These are phyloP conservation scores for Delphinus delphis DNA, from an alignment of 2,113 vertebrate species.

Conservation along the genomic window DNA sequence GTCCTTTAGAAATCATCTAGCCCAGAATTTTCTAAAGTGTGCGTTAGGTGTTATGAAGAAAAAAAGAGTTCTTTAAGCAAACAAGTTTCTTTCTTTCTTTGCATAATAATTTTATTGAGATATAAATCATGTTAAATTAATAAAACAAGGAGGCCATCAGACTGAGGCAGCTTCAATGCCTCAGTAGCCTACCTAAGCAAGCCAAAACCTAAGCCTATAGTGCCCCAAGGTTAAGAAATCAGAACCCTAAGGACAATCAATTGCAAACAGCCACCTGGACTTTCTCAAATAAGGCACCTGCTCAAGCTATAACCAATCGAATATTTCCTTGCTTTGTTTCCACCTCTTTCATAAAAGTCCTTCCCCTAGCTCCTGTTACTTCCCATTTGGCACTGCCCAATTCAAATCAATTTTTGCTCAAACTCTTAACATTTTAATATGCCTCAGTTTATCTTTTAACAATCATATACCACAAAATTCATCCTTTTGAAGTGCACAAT, in stretches of 20 bases:
- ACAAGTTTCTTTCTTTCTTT: not conserved
- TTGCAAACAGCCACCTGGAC: not conserved
- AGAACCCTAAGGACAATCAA: not conserved
- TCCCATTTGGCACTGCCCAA: not conserved
- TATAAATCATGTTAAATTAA: constrained; percentile 22
- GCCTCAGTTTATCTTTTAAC: not conserved
- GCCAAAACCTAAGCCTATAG: not conserved
- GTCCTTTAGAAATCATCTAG: constrained; percentile 5
- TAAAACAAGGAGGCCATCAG: not conserved
- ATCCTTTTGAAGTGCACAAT: not conserved
- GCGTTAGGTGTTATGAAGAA: not conserved
- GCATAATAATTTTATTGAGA: constrained; percentile 33
- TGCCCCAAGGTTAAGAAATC: not conserved
- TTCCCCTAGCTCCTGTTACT: not conserved
- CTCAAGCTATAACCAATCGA: not conserved
- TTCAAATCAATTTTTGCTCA: not conserved
- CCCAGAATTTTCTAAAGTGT: not conserved
- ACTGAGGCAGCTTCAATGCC: not conserved
- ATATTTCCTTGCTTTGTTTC: not conserved
- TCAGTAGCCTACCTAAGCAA: not conserved
- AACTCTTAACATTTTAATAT: not conserved
- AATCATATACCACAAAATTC: not conserved
- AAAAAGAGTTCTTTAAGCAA: not conserved
- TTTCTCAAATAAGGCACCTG: not conserved
- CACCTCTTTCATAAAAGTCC: not conserved